phyloP scores from a whole-genome alignment of 2,797 vertebrate species.

The Acrossocheilus fasciatus region DNA sequence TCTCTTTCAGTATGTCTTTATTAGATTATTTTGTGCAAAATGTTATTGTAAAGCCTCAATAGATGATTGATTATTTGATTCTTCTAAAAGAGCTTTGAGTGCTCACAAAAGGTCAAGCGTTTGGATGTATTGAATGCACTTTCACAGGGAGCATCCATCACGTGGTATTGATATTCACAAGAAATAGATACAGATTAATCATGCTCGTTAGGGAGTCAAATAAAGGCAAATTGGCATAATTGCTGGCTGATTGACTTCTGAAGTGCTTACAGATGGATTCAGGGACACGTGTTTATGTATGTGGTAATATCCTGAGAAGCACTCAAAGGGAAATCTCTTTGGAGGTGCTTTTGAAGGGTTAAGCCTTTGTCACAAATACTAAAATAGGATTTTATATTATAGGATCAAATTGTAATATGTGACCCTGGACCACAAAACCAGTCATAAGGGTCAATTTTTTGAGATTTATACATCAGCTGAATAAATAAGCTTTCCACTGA shows the following conservation, averaged over 20 bases:
- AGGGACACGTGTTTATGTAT: neutral
- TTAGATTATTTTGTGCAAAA: neutral
- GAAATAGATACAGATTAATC: neutral
- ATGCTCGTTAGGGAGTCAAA: neutral
- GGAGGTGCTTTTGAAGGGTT: too few species aligned
- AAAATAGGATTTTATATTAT: too few species aligned
- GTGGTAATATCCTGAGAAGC: neutral
- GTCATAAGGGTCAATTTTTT: too few species aligned
- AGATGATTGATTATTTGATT: neutral
- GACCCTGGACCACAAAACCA: too few species aligned
- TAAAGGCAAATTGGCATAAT: conserved; percentile 1
- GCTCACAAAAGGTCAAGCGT: neutral
- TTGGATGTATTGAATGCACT: neutral
- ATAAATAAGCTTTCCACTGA: too few species aligned
- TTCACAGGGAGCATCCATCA: neutral
- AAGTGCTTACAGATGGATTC: neutral
- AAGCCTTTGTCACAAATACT: too few species aligned
- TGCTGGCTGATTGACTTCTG: neutral
- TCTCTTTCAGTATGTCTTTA: neutral
- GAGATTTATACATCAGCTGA: too few species aligned
- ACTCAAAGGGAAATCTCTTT: too few species aligned
- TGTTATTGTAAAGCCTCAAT: neutral
- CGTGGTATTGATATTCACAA: neutral
- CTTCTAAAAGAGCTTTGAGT: neutral
- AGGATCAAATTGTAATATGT: too few species aligned